Evolutionary conservation across 2,888 invertebrate genomes (phyloP).

Genomic region (Margaritifera margaritifera): DNA sequence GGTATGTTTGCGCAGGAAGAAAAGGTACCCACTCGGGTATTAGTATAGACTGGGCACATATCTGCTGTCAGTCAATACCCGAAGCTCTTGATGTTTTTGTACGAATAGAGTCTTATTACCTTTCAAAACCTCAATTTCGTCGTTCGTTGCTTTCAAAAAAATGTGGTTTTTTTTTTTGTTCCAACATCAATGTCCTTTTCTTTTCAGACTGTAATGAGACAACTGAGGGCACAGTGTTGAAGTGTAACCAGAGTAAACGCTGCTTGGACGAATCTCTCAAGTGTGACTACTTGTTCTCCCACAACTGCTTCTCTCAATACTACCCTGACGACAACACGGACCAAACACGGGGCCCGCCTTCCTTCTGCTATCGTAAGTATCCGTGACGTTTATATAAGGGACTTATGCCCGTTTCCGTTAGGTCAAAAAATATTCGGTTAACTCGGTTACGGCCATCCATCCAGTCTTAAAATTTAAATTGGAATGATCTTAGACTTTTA

Average conservation of each 20-base stretch:
- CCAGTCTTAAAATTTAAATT: too few relatives aligned
- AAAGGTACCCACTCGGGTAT: too few relatives aligned
- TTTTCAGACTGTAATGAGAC: slow-evolving; percentile 37
- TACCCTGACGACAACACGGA: slow-evolving; percentile 47
- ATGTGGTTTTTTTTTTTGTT: neutral
- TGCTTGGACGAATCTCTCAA: slow-evolving; percentile 43
- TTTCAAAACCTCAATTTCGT: too few relatives aligned
- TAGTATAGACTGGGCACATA: neutral
- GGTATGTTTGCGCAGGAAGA: too few relatives aligned
- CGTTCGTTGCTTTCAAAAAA: neutral
- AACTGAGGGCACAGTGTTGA: slow-evolving; percentile 22
- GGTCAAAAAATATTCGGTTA: too few relatives aligned
- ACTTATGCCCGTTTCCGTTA: too few relatives aligned
- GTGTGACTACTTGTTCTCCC: slow-evolving; percentile 51
- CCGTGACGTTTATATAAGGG: neutral
- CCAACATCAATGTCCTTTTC: neutral
- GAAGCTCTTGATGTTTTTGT: neutral
- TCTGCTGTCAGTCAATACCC: neutral
- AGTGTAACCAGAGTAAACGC: slow-evolving; percentile 43
- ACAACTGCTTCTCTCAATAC: slow-evolving; percentile 43
- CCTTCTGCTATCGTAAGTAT: slow-evolving; percentile 39
- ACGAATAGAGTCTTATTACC: too few relatives aligned
- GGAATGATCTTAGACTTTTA: too few relatives aligned
- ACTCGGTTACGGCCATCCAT: too few relatives aligned
- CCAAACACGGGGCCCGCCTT: slow-evolving; percentile 32